Base-by-base conservation (phyloP, 2,113 vertebrate genomes). In the Corynorhinus townsendii region DNA sequence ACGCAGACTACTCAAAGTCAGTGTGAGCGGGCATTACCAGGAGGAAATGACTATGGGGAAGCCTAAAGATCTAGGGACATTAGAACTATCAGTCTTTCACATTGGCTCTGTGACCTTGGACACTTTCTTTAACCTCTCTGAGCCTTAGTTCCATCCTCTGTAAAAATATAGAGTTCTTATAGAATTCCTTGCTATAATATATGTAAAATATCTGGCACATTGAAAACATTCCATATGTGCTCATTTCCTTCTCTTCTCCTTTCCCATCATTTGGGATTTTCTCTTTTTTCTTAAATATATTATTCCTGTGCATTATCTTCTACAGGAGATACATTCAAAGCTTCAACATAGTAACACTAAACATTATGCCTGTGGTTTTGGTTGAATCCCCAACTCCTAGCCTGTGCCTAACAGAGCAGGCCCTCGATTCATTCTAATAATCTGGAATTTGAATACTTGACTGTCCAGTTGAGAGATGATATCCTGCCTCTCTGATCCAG, bases 401-500 rank as follows among this genome's bases (percentile, higher is more conserved):
- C 9, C 12, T 82, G 24, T 68, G 79, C n/a, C 40, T 91, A 52
- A 24, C 26, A 52, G n/a, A 86, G 54, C 2, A 54, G 22, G 40
- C 4, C 43, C 40, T 86, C 11, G 45, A 11, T 59, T 93, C 20
- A 86, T 47, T 79, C 76, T 79, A 40, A 16, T 76, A 12, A 73
- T n/a, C 69, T 66, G 17, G 47, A 90, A 64, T 69, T 88, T 66
- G 33, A 54, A 73, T 28, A 88, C n/a, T 90, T 45, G n/a, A 62
- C n/a, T 69, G 17, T 79, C 30, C 47, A 76, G 43, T 79, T 43
- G 11, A 83, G 77, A 83, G 26, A 75, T 59, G 66, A 66, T 54
- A 35, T 92, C 81, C 75, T 95, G 47, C n/a, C 17, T 96, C 9
- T 91, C 72, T 92, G 85, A 90, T 35, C 43, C 12, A 88, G 47